Evolutionary conservation across 2,113 vertebrate genomes (phyloP), one percentile per base, ranked within the genome.

Genomic region (Australoheros scitulus): DNA sequence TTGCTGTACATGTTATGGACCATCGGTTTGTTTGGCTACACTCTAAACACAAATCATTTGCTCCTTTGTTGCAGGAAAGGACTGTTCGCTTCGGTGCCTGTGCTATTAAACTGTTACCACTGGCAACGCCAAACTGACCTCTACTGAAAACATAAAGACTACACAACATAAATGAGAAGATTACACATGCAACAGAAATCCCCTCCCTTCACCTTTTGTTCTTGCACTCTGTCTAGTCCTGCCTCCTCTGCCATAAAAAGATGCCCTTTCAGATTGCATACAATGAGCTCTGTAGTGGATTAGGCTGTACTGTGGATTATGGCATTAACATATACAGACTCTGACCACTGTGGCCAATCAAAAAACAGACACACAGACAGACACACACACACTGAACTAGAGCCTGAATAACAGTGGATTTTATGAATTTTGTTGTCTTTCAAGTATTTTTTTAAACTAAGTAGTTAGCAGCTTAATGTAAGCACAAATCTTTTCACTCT

Each of bases 251-350:
- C 11, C 61, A 43, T 38, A 24, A 20, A 74, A 77, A 6, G 34
- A 41, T 41, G 63, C 11, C 41, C 47, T 58, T n/a, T 24, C 26
- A 26, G 22, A 20, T 26, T 61, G 59, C 20, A 47, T 79, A 5
- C 86, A 10, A 55, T 58, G 61, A 68, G 61, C 68, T 74, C 17
- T 78, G 63, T 52, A 75, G 58, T 61, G 79, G 84, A 89, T 88
- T 87, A 90, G 80, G 77, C 84, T 82, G 61, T 83, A 61, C n/a
- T 32, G 29, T 81, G 87, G 90, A 93, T 92, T 91, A 89, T 47
- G 56, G 81, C 86, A 92, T 90, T 85, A 79, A 76, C 72, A 79
- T 4, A 74, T 29, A 65, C 59, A 80, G 68, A 77, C 65, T 32
- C 18, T 83, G 77, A 70, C 75, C 72, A 76, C 63, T 80, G 80